Conservation (phyloP, 64 coral and sea anemone species). For the Montipora sp. region DNA sequence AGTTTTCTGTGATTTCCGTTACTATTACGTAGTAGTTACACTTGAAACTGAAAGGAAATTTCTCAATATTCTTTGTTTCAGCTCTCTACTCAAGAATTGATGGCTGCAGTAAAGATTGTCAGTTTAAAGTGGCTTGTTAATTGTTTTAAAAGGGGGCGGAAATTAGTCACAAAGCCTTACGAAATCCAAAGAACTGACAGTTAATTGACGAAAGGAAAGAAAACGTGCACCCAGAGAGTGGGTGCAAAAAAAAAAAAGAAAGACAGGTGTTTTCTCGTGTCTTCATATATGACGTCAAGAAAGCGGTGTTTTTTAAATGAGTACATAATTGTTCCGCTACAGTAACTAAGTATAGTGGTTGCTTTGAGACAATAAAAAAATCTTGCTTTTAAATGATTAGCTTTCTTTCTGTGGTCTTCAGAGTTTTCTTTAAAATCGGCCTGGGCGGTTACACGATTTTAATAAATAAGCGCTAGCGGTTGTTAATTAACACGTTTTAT, state of each 20-base stretch:
- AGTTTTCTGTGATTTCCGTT: neutral
- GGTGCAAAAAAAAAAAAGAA: neutral
- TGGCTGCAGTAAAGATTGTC: conserved; percentile 25
- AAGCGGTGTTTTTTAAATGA: neutral
- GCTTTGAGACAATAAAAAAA: neutral
- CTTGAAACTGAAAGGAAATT: neutral
- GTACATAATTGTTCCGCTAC: neutral
- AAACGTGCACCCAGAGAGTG: too few relatives aligned
- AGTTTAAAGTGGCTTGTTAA: conserved; percentile 46
- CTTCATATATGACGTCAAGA: neutral
- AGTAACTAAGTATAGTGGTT: neutral
- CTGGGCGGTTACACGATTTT: too few relatives aligned
- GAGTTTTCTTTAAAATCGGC: neutral
- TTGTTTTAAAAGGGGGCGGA: conserved; percentile 46
- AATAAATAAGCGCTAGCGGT: neutral
- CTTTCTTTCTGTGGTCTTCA: neutral
- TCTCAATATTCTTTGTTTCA: neutral
- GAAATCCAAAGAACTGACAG: neutral
- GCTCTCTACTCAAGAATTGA: conserved; percentile 2
- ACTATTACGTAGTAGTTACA: neutral
- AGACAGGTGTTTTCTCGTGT: neutral
- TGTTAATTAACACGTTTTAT: neutral
- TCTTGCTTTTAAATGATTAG: neutral
- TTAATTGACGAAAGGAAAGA: neutral
- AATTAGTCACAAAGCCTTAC: conserved; percentile 34